These are phyloP conservation scores for Lobophora halterata DNA, from an alignment of 2,888 invertebrate species.

Conservation along the genomic window DNA sequence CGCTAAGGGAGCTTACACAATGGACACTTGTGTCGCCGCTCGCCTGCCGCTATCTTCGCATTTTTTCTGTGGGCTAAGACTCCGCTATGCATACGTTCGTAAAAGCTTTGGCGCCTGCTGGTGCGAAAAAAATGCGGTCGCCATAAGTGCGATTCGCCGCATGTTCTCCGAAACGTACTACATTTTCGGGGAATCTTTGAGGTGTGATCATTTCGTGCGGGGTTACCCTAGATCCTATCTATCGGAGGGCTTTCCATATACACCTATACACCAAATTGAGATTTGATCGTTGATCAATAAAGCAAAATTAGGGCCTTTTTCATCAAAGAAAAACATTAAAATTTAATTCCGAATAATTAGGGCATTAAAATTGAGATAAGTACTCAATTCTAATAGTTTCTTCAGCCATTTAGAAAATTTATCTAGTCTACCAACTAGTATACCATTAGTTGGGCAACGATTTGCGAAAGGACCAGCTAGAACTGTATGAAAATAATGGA, in stretches of 20 bases:
- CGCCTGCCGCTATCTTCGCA: constrained; percentile 47
- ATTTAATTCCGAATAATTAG: no score
- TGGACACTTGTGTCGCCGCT: constrained; percentile 50
- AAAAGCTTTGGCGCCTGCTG: constrained; percentile 75
- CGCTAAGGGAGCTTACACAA: constrained; percentile 53
- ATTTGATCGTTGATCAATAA: no score
- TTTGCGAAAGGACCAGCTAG: no score
- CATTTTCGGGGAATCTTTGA: constrained; percentile 54
- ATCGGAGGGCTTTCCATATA: not conserved
- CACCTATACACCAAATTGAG: not conserved
- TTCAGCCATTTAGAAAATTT: no score
- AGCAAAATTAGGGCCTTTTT: no score
- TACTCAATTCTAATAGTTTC: no score
- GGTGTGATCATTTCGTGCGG: constrained; percentile 38
- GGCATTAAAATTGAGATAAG: no score
- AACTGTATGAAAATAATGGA: no score
- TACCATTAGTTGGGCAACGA: no score
- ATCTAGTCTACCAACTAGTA: no score
- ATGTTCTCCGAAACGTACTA: constrained; percentile 57
- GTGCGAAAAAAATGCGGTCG: constrained; percentile 54
- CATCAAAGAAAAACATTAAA: no score
- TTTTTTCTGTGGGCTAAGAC: constrained; percentile 52
- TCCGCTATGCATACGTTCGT: constrained; percentile 44
- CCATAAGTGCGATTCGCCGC: constrained; percentile 63
- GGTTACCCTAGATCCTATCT: constrained; percentile 33